phyloP scores from a whole-genome alignment of 2,113 vertebrate genomes.

The Hirundichthys speculiger region DNA sequence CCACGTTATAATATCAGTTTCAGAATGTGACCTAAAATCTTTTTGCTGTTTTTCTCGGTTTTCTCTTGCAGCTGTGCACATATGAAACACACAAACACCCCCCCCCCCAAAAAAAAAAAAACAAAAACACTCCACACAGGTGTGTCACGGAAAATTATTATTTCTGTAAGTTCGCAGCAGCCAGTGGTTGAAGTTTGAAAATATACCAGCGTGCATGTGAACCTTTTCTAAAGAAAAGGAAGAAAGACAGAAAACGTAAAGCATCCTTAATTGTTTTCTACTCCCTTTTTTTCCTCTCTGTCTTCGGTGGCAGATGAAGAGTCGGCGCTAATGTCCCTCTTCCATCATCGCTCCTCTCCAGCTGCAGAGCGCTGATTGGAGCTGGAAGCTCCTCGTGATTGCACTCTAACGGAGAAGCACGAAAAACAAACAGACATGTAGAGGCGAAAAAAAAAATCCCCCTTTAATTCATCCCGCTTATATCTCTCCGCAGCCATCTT shows the following conservation, averaged over 20 bases:
- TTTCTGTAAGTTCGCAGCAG: no score
- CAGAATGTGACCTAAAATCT: no score
- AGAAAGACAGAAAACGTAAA: conserved; percentile 10
- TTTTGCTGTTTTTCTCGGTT: no score
- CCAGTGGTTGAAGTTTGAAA: not conserved
- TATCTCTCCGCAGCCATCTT: conserved; percentile 63
- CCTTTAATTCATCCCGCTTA: conserved; percentile 64
- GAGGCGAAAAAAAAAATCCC: conserved; percentile 19
- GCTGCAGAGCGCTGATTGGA: conserved; percentile 69
- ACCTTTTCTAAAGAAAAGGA: not conserved
- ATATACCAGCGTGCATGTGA: not conserved
- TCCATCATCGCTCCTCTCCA: conserved; percentile 69
- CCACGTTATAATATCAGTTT: no score
- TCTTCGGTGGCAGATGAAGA: conserved; percentile 57
- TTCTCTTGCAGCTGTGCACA: no score
- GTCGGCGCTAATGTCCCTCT: conserved; percentile 63
- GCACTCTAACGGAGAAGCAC: conserved; percentile 50
- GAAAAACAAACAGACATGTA: not conserved
- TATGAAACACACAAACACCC: no score
- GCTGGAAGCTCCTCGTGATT: conserved; percentile 63
- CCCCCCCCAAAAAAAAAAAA: no score
- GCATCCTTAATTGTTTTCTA: conserved; percentile 48
- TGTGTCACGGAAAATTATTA: no score
- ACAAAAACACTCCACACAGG: no score
- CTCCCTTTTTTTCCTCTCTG: conserved; percentile 38